Evolutionary conservation across 1,140 invertebrate genomes (phyloP).

Genomic region (Aphelenchoides fujianensis): DNA sequence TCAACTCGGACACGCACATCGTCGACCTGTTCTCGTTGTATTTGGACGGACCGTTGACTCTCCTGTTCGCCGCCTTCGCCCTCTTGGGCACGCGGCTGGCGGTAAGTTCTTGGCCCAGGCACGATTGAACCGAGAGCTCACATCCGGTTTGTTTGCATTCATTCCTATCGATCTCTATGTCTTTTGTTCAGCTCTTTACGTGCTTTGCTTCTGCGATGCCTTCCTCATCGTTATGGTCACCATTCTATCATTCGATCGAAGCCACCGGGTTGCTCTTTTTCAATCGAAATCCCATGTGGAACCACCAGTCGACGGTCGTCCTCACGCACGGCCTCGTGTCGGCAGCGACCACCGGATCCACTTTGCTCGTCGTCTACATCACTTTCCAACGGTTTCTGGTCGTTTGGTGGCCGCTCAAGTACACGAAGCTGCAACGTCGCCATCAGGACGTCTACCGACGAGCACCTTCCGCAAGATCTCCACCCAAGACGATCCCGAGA

Average conservation of each 20-base stretch:
- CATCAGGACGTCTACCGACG: constrained; percentile 6
- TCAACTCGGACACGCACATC: no score
- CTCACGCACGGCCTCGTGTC: constrained; percentile 46
- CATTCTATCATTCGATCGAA: constrained; percentile 48
- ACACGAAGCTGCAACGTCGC: constrained; percentile 36
- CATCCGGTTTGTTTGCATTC: no score
- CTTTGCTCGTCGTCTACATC: constrained; percentile 46
- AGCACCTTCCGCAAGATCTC: constrained; percentile 25
- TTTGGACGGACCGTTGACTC: constrained; percentile 44
- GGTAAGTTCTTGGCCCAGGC: constrained; percentile 40
- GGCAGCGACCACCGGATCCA: constrained; percentile 45
- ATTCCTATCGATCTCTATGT: no score
- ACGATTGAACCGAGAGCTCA: constrained; percentile 43
- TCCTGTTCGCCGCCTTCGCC: constrained; percentile 44
- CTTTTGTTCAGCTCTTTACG: constrained; percentile 48
- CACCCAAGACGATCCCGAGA: constrained; percentile 24
- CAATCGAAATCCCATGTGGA: constrained; percentile 41
- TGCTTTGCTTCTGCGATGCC: constrained; percentile 46
- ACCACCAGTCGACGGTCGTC: constrained; percentile 35
- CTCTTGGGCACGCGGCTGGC: constrained; percentile 41
- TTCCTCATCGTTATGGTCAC: constrained; percentile 46
- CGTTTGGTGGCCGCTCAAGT: constrained; percentile 44
- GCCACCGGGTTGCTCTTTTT: constrained; percentile 39
- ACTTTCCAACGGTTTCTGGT: constrained; percentile 54
- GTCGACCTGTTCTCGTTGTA: constrained; percentile 35